These are phyloP conservation scores for Gandaritis pyraliata DNA, from an alignment of 2,888 invertebrate species.

Conservation along the genomic window DNA sequence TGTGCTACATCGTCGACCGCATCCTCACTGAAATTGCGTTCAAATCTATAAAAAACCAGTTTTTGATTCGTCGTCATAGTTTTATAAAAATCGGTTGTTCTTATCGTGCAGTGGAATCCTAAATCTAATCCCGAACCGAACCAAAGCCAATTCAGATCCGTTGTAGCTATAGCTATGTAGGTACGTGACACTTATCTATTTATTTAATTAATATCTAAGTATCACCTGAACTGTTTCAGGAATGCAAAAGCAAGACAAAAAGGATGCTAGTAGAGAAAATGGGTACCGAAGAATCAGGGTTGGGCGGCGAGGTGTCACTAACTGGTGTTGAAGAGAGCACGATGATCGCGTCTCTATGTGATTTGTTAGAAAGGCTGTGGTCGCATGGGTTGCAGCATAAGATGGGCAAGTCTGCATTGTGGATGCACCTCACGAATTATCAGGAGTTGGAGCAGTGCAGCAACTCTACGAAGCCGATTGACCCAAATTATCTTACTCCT, in stretches of 20 bases:
- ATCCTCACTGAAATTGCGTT: too few species aligned
- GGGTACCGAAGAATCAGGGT: slow-evolving; percentile 98
- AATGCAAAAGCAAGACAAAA: slow-evolving; percentile 97
- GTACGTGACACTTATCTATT: too few species aligned
- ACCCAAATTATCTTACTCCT: slow-evolving; percentile 82
- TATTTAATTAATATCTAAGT: neutral
- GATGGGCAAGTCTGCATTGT: slow-evolving; percentile 98
- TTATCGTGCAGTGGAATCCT: too few species aligned
- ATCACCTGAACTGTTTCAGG: slow-evolving; percentile 76
- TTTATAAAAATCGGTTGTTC: too few species aligned
- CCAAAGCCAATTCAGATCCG: too few species aligned
- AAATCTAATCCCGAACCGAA: too few species aligned
- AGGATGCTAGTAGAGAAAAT: slow-evolving; percentile 99
- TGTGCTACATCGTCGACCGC: too few species aligned
- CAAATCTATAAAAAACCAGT: too few species aligned
- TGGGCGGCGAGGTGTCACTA: slow-evolving; percentile 90
- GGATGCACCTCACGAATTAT: slow-evolving; percentile 97
- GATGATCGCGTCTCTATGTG: slow-evolving; percentile 98
- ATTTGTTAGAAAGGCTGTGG: slow-evolving; percentile 98
- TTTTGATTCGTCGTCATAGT: too few species aligned
- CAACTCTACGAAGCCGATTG: slow-evolving; percentile 79
- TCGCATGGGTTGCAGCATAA: slow-evolving; percentile 98
- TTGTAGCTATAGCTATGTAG: too few species aligned
- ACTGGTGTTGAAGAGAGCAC: slow-evolving; percentile 97
- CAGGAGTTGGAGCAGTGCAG: slow-evolving; percentile 91